These are phyloP conservation scores for Tetramorium bicarinatum DNA, from an alignment of 2,888 invertebrate genomes.

Conservation along the genomic window DNA sequence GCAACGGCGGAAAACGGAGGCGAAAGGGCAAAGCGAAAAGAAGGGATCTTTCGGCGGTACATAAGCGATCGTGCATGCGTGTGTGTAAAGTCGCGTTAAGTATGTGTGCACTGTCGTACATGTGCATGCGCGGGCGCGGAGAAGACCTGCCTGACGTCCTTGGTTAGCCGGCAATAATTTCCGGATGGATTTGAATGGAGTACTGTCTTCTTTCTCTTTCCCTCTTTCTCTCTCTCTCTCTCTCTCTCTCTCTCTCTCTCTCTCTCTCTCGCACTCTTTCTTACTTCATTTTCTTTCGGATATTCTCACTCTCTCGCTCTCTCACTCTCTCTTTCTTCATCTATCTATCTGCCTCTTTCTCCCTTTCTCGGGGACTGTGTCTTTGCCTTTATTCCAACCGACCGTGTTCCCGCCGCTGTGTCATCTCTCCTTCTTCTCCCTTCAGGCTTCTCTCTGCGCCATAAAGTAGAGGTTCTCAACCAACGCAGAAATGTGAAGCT, in stretches of 20 bases:
- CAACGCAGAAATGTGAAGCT: conserved; percentile 63
- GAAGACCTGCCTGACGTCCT: conserved; percentile 76
- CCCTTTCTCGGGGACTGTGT: conserved; percentile 33
- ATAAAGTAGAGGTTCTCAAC: conserved; percentile 72
- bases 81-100: background rate
- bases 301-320: conserved; percentile 36
- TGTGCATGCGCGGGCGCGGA: conserved; percentile 42
- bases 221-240: conserved; percentile 43
- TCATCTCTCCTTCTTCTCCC: conserved; percentile 54
- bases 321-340: conserved; percentile 42
- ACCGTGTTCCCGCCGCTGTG: conserved; percentile 54
- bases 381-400: conserved; percentile 64
- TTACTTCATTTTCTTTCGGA: conserved; percentile 50
- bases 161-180: conserved; percentile 80
- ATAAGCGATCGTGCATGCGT: background rate
- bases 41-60: conserved; percentile 32
- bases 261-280: conserved; percentile 24
- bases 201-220: conserved; percentile 52
- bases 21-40: conserved; percentile 39
- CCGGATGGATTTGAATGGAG: conserved; percentile 83
- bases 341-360: conserved; percentile 51
- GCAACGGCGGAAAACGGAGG: conserved; percentile 17
- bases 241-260: conserved; percentile 54
- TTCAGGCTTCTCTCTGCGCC: conserved; percentile 53
- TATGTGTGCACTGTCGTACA: conserved; percentile 9